These are phyloP conservation scores for Lytechinus pictus DNA, from an alignment of 35 echinoderm and acorn worm genomes.

Conservation along the genomic window DNA sequence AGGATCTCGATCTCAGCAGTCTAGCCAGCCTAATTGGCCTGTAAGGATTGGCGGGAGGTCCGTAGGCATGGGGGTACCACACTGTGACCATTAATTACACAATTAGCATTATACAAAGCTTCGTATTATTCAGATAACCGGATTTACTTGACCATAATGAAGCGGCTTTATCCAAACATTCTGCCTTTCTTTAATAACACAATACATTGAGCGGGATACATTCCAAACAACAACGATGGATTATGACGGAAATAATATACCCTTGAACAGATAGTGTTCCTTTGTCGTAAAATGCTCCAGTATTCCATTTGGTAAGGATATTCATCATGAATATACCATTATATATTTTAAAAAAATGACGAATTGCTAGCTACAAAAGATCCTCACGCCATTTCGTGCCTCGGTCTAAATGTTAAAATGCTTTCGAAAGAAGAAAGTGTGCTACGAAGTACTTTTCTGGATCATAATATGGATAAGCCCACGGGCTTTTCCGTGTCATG, in stretches of 20 bases:
- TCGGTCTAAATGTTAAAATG: neutral
- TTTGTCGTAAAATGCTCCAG: neutral
- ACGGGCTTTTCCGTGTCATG: conserved; percentile 28
- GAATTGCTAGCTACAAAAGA: neutral
- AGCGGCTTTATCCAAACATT: conserved; percentile 43
- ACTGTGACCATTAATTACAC: conserved; percentile 69
- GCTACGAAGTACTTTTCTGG: conserved; percentile 42
- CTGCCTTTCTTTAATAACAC: neutral
- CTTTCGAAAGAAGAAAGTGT: conserved; percentile 31
- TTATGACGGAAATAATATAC: neutral
- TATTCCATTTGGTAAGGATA: neutral
- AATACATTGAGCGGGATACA: conserved; percentile 1
- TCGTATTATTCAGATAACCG: conserved; percentile 50
- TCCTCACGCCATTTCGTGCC: neutral
- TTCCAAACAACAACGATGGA: neutral
- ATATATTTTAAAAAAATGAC: neutral
- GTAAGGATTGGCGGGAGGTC: conserved; percentile 22
- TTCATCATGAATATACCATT: neutral
- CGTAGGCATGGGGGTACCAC: neutral
- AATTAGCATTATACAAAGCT: conserved; percentile 68
- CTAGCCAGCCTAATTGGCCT: conserved; percentile 75
- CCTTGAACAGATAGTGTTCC: neutral
- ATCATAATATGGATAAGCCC: conserved; percentile 44
- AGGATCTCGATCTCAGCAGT: conserved; percentile 38
- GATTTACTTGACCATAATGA: neutral